Evolutionary conservation across 1,140 invertebrate genomes (phyloP), one percentile per base, ranked within the genome.

Genomic region (Phortica variegata): DNA sequence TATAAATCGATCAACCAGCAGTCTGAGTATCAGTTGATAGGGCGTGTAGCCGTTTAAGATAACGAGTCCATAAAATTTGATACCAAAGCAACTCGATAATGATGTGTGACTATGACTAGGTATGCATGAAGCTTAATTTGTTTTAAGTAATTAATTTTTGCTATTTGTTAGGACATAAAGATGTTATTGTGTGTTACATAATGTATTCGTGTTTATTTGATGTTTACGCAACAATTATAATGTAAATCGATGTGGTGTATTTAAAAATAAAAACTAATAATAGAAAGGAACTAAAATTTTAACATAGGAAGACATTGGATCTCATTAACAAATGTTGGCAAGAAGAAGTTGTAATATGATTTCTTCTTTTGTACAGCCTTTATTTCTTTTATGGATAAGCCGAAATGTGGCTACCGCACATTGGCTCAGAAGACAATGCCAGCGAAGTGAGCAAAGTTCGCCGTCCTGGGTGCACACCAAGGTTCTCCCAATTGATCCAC

Each of bases 401-500:
- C 65, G 7, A 65, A 73, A 29, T 75, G 65, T 2, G 62, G n/a
- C n/a, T 50, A 13, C 72, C 73, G 36, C 73, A 84, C 61, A 87
- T 80, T 54, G 85, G 87, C 53, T 93, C 90, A 2, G 89, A 84
- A 26, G 88, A 87, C 2, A 93, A 76, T 0, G 89, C 87, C 2
- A 93, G 77, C 0, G 90, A 89, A 1, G 89, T 91, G 0, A 94
- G 77, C 2, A 91, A 83, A 13, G 87, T 90, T 50, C 91, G 79
- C 33, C 90, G 78, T 50, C 89, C 89, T 6, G 93, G 91, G 75
- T 90, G 91, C 0, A 97, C 92, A 0, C 96, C 96, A 0, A 99
- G 81, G 74, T 95, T 97, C 75, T 97, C 93, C 96, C 96, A 99
- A 65, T 98, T 97, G 47, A 99, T 97, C 97, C 97, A 99, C 0